These are phyloP conservation scores for Resseliella maxima DNA, from an alignment of 2,888 invertebrate genomes.

Conservation along the genomic window DNA sequence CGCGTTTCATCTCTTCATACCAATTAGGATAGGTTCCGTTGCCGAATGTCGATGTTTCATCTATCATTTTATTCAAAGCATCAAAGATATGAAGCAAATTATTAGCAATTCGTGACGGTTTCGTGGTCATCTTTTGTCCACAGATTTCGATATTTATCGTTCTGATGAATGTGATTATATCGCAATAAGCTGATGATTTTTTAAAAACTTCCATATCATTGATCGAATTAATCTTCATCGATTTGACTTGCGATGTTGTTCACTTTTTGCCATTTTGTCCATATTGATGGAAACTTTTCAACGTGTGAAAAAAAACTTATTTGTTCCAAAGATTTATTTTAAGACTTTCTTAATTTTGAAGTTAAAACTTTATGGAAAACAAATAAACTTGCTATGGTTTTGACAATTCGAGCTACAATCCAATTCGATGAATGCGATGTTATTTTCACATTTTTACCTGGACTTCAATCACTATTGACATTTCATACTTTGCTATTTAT, in stretches of 20 bases:
- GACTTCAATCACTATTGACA: constrained; percentile 6
- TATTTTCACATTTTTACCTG: background rate
- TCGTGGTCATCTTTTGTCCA: constrained; percentile 77
- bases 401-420: constrained; percentile 9
- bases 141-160: constrained; percentile 87
- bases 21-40: constrained; percentile 94
- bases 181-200: constrained; percentile 86
- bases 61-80: constrained; percentile 77
- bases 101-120: constrained; percentile 72
- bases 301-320: too few relatives aligned
- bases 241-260: too few relatives aligned
- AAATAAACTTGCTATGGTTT: background rate
- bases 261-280: too few relatives aligned
- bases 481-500: background rate
- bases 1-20: constrained; percentile 77
- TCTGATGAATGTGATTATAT: constrained; percentile 86
- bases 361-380: background rate
- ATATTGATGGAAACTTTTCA: too few relatives aligned
- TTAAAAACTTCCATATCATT: constrained; percentile 83
- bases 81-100: constrained; percentile 78
- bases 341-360: constrained; percentile 18
- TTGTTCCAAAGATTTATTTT: background rate
- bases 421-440: constrained; percentile 12
- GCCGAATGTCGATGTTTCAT: constrained; percentile 85
- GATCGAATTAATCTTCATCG: too few relatives aligned